phyloP scores from a whole-genome alignment of 2,888 invertebrate genomes.

The Polietes domitor region DNA sequence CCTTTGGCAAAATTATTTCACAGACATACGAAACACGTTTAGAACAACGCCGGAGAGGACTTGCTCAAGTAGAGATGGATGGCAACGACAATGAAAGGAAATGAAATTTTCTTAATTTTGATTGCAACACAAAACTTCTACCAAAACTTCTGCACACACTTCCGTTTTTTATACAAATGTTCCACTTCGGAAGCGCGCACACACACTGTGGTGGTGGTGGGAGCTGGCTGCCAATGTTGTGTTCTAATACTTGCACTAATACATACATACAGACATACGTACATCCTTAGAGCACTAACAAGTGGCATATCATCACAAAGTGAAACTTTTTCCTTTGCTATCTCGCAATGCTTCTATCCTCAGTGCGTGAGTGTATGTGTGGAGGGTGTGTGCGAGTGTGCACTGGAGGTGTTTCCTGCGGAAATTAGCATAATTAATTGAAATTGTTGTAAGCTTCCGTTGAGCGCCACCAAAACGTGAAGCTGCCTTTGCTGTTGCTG shows the following conservation, averaged over 20 bases:
- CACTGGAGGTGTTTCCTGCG: slow-evolving; percentile 35
- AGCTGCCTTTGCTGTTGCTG: neutral
- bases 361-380: neutral
- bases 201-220: neutral
- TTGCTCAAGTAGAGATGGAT: neutral
- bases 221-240: neutral
- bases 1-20: neutral
- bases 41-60: neutral
- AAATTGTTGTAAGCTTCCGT: slow-evolving; percentile 57
- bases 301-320: slow-evolving; percentile 14
- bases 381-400: slow-evolving; percentile 20
- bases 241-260: neutral
- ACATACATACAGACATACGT: too few species aligned
- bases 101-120: slow-evolving; percentile 39
- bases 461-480: neutral
- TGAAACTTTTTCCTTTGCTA: neutral
- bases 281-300: neutral
- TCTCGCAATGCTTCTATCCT: neutral
- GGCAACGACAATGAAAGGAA: neutral
- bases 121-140: slow-evolving; percentile 32
- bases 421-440: slow-evolving; percentile 66
- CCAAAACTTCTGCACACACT: slow-evolving; percentile 27
- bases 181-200: neutral
- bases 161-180: slow-evolving; percentile 28
- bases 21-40: neutral